Evolutionary conservation across 2,797 vertebrate species (phyloP).

Genomic region (Balearica regulorum): DNA sequence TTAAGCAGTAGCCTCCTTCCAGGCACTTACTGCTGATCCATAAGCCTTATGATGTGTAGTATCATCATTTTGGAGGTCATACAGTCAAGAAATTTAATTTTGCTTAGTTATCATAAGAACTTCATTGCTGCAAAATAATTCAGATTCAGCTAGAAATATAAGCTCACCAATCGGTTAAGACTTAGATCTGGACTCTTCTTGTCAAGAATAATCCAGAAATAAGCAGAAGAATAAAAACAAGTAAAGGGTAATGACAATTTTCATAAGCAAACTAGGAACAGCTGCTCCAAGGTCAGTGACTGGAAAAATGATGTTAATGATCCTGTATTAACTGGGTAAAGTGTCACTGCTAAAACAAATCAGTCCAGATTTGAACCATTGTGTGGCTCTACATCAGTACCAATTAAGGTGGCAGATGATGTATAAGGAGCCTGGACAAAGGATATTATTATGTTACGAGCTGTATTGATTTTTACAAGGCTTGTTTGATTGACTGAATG

Average conservation of each 20-base stretch:
- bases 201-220: conserved; percentile 10
- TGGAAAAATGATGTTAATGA: conserved; percentile 54
- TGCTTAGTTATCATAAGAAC: background rate
- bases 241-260: conserved; percentile 23
- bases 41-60: background rate
- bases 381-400: conserved; percentile 38
- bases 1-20: background rate
- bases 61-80: conserved; percentile 6
- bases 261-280: conserved; percentile 47
- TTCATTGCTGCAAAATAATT: conserved; percentile 1
- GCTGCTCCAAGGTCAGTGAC: conserved; percentile 49
- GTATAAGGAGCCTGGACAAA: conserved; percentile 56
- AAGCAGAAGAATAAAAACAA: background rate
- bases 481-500: conserved; percentile 63
- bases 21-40: conserved; percentile 1
- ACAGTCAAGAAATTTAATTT: background rate
- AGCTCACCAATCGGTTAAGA: background rate
- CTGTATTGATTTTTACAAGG: conserved; percentile 57
- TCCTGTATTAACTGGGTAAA: conserved; percentile 33
- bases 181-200: background rate
- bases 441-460: conserved; percentile 60
- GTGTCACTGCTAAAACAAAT: conserved; percentile 52
- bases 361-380: conserved; percentile 37
- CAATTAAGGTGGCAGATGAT: conserved; percentile 61
- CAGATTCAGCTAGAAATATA: background rate